phyloP scores from a whole-genome alignment of 2,888 invertebrate genomes.

The Habroteleia sp. region DNA sequence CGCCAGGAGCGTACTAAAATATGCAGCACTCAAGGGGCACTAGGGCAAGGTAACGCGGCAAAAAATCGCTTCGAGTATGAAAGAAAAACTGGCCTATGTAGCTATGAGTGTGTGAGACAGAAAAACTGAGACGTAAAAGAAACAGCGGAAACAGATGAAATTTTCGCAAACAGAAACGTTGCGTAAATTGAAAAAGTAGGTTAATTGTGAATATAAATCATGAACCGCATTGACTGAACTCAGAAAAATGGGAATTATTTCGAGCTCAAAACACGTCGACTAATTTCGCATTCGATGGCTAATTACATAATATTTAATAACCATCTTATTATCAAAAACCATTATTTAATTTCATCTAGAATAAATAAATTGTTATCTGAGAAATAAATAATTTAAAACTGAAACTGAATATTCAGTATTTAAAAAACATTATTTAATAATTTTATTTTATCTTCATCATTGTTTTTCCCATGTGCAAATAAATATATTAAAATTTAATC shows the following conservation, averaged over 20 bases:
- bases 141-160: slow-evolving; percentile 43
- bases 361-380: no score
- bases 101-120: slow-evolving; percentile 9
- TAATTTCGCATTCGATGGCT: no score
- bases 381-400: no score
- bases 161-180: slow-evolving; percentile 66
- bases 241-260: slow-evolving; percentile 26
- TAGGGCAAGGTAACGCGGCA: slow-evolving; percentile 34
- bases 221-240: slow-evolving; percentile 14
- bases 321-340: no score
- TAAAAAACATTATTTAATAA: no score
- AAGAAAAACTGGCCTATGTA: slow-evolving; percentile 27
- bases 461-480: no score
- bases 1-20: slow-evolving; percentile 49
- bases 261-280: not conserved
- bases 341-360: no score
- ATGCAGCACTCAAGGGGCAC: slow-evolving; percentile 51
- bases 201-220: slow-evolving; percentile 67
- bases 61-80: slow-evolving; percentile 35
- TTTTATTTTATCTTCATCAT: no score
- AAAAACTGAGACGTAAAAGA: slow-evolving; percentile 28
- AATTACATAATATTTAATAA: no score
- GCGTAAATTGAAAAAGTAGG: slow-evolving; percentile 65
- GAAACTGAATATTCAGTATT: no score
- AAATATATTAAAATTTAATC: slow-evolving; percentile 5